Conservation (phyloP, 92 coral and sea anemone species). For the Plumapathes pennacea region DNA sequence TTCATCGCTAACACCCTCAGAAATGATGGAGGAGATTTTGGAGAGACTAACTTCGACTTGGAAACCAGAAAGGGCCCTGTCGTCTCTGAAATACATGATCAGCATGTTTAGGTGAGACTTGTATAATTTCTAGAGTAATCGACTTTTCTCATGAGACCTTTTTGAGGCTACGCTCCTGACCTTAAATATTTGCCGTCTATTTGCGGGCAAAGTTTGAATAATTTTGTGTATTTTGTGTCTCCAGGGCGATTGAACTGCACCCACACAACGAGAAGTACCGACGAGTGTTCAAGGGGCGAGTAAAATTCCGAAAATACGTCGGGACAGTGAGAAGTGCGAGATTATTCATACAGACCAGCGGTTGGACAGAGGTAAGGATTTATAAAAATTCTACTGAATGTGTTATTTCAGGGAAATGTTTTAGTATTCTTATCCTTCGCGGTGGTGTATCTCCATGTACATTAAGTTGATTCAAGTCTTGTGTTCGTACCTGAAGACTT, state of each 20-base stretch:
- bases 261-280: conserved; percentile 75
- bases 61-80: conserved; percentile 36
- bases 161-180: too few species aligned
- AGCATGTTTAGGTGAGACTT: conserved; percentile 44
- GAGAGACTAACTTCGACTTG: conserved; percentile 35
- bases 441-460: too few species aligned
- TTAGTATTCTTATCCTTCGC: too few species aligned
- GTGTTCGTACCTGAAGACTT: too few species aligned
- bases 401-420: not conserved
- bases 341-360: conserved; percentile 68
- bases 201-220: too few species aligned
- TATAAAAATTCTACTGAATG: not conserved
- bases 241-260: conserved; percentile 64
- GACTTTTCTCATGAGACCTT: too few species aligned
- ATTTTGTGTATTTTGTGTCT: not conserved
- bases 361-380: conserved; percentile 78
- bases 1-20: conserved; percentile 24
- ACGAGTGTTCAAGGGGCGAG: conserved; percentile 65
- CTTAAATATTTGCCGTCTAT: too few species aligned
- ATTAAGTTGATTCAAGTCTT: too few species aligned
- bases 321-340: conserved; percentile 75
- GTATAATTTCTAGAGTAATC: too few species aligned
- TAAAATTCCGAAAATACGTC: conserved; percentile 65
- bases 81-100: conserved; percentile 47
- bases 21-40: conserved; percentile 54